Evolutionary conservation across 1,140 invertebrate species (phyloP).

Genomic region (Drosophila oshimai): DNA sequence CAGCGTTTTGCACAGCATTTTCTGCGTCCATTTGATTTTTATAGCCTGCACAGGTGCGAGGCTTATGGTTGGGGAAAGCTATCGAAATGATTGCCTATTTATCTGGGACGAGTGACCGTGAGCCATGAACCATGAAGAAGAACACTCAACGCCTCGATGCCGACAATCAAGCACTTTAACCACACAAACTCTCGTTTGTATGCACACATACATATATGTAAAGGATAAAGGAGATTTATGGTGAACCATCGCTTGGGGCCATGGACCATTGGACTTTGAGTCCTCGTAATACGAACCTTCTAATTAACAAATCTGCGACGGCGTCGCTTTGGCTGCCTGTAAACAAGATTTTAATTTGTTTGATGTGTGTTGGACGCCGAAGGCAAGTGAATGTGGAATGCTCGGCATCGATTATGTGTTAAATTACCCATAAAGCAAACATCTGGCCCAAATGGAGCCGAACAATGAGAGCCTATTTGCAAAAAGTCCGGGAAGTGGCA

Average conservation of each 20-base stretch:
- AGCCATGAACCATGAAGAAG: constrained; percentile 17
- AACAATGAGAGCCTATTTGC: constrained; percentile 38
- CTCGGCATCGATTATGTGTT: constrained; percentile 68
- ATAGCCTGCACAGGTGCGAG: constrained; percentile 13
- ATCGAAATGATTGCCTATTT: constrained; percentile 43
- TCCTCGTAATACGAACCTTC: constrained; percentile 40
- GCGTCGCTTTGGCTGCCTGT: constrained; percentile 45
- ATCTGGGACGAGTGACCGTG: constrained; percentile 21
- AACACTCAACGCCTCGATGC: constrained; percentile 17
- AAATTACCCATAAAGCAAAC: constrained; percentile 66
- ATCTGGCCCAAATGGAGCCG: constrained; percentile 43
- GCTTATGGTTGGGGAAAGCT: neutral
- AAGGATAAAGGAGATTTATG: constrained; percentile 26
- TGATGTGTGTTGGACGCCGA: constrained; percentile 30
- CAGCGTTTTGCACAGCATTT: neutral
- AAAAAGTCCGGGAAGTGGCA: neutral
- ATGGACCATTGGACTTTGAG: constrained; percentile 15
- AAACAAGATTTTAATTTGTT: constrained; percentile 61
- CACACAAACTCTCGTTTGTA: neutral
- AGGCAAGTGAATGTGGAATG: constrained; percentile 23
- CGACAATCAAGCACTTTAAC: constrained; percentile 28
- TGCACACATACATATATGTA: neutral
- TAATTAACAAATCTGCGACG: constrained; percentile 62
- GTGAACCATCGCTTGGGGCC: neutral
- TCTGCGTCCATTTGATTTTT: neutral